Conservation (phyloP, 2,888 invertebrate genomes). For the Enoplolaimus lenunculus region DNA sequence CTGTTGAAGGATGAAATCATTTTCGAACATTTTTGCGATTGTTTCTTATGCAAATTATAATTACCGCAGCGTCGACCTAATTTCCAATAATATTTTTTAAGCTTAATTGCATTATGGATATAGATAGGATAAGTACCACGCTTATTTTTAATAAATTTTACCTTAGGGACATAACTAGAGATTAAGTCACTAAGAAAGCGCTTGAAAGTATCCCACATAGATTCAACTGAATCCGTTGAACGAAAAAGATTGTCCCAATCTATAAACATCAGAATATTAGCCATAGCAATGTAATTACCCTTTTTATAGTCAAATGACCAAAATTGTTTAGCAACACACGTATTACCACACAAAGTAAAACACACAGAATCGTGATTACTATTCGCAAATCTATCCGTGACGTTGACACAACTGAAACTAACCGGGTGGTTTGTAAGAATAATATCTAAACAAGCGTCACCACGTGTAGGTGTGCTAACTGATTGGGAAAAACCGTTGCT, state of each 20-base stretch:
- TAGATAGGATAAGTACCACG: not conserved
- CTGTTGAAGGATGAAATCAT: not conserved
- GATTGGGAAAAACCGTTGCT: not conserved
- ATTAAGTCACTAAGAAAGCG: not conserved
- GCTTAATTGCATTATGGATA: not conserved
- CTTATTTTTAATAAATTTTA: not conserved
- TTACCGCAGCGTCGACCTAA: not conserved
- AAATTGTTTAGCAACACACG: not conserved
- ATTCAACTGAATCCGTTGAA: not conserved
- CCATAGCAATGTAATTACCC: slow-evolving; percentile 3
- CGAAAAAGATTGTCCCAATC: slow-evolving; percentile 6
- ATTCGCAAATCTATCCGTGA: not conserved
- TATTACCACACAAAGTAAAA: slow-evolving; percentile 7
- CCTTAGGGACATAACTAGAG: not conserved
- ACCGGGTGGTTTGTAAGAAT: not conserved
- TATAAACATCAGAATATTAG: not conserved
- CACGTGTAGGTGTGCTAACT: not conserved
- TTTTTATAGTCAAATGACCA: slow-evolving; percentile 2
- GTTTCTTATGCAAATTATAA: not conserved
- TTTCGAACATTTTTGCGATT: not conserved
- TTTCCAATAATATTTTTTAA: not conserved
- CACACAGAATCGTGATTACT: not conserved
- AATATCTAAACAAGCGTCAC: not conserved
- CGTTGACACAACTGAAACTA: not conserved
- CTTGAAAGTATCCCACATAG: slow-evolving; percentile 7